phyloP scores from a whole-genome alignment of 2,797 vertebrate genomes.

The Pseudopleuronectes americanus region DNA sequence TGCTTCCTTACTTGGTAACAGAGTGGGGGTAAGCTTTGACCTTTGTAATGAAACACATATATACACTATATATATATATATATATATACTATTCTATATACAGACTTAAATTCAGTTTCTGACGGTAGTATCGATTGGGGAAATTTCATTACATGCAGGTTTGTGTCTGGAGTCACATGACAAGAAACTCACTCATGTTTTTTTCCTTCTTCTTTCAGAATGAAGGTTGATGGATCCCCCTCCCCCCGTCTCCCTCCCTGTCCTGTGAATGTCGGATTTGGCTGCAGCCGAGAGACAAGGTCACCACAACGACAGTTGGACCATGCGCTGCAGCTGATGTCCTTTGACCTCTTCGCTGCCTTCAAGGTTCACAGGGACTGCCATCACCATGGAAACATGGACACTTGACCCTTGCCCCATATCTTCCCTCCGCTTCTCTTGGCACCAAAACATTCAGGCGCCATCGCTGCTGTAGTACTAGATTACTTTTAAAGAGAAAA shows the following conservation, averaged over 20 bases:
- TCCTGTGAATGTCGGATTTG: constrained; percentile 60
- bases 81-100: constrained; percentile 10
- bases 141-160: constrained; percentile 20
- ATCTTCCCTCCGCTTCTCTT: constrained; percentile 58
- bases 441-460: constrained; percentile 76
- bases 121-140: constrained; percentile 1
- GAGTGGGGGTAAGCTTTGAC: constrained; percentile 45
- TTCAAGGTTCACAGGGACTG: constrained; percentile 66
- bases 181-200: constrained; percentile 22
- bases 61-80: constrained; percentile 22
- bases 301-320: constrained; percentile 78
- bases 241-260: constrained; percentile 23
- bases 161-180: constrained; percentile 34
- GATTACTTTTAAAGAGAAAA: constrained; percentile 56
- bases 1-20: constrained; percentile 78
- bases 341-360: constrained; percentile 71
- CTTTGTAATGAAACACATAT: constrained; percentile 40
- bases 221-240: constrained; percentile 65
- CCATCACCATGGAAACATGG: constrained; percentile 76
- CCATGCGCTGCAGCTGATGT: constrained; percentile 65
- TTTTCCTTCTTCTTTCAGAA: constrained; percentile 69
- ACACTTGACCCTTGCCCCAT: constrained; percentile 77
- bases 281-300: constrained; percentile 63
- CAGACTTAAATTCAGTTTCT: constrained; percentile 15
- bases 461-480: constrained; percentile 80